These are phyloP conservation scores for Hecatera dysodea DNA, from an alignment of 2,888 invertebrate genomes.

Conservation along the genomic window DNA sequence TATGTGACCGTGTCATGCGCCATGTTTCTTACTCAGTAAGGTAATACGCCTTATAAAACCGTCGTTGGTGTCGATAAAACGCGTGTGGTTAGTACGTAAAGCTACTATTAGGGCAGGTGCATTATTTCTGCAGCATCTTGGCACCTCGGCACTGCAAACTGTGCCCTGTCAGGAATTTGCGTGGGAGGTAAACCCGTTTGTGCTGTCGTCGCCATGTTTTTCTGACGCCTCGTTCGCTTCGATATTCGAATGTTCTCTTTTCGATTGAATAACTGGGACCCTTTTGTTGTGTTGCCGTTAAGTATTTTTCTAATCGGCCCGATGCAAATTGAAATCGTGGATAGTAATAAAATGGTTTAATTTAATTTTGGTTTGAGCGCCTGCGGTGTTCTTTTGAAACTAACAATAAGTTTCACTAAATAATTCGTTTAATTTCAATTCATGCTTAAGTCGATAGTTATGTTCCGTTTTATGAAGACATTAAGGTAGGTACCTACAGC, in stretches of 20 bases:
- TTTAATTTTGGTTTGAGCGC: conserved; percentile 41
- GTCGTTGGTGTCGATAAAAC: conserved; percentile 55
- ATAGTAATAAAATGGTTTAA: conserved; percentile 24
- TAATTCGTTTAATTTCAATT: conserved; percentile 8
- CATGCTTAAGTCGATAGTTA: neutral
- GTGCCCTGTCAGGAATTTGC: conserved; percentile 83
- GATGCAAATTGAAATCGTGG: conserved; percentile 48
- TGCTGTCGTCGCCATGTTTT: conserved; percentile 71
- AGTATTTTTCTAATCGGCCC: conserved; percentile 18
- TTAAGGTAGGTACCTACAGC: neutral
- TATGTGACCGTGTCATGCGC: conserved; percentile 27
- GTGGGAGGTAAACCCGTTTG: conserved; percentile 83
- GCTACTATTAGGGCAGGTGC: conserved; percentile 55
- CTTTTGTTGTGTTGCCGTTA: conserved; percentile 52
- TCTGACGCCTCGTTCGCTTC: conserved; percentile 68
- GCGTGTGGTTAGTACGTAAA: conserved; percentile 59
- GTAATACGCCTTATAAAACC: conserved; percentile 54
- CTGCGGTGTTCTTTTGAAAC: conserved; percentile 15
- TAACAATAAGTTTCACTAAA: neutral
- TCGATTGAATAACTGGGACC: conserved; percentile 44
- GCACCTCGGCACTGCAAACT: conserved; percentile 60
- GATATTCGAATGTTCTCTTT: conserved; percentile 60
- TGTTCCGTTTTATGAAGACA: neutral
- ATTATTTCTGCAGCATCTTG: conserved; percentile 62
- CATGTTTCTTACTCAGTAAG: conserved; percentile 35